phyloP scores from a whole-genome alignment of 30 jellyfish, hydroid and myxozoan species.

The Catostylus mosaicus region DNA sequence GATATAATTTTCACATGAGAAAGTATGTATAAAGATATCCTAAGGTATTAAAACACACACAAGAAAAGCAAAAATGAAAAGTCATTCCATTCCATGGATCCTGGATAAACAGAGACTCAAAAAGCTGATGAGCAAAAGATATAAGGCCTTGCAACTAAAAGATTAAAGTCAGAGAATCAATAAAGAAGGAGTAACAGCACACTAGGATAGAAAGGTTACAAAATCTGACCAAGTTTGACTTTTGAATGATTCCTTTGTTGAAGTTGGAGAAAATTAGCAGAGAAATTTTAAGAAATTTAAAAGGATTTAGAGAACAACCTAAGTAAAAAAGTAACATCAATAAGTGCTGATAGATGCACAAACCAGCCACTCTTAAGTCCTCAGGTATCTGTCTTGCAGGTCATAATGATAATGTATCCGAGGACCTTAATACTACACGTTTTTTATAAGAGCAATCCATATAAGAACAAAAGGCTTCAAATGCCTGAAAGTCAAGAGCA shows the following conservation, averaged over 20 bases:
- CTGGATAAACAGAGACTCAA: neutral
- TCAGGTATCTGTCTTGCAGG: neutral
- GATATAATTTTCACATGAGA: slow-evolving; percentile 3
- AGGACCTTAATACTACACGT: slow-evolving; percentile 12
- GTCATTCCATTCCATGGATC: neutral
- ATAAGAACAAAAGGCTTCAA: no score
- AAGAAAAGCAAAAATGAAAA: neutral
- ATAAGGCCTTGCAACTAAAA: slow-evolving; percentile 12
- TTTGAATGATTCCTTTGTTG: neutral
- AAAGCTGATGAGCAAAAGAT: slow-evolving; percentile 11
- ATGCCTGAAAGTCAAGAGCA: no score
- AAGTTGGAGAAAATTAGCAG: slow-evolving; percentile 7
- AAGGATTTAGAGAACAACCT: neutral
- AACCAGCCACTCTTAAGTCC: neutral
- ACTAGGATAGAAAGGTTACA: neutral
- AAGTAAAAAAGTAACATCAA: neutral
- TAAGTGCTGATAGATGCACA: neutral
- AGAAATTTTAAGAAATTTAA: neutral
- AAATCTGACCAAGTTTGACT: neutral
- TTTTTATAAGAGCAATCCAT: no score
- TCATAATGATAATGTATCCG: neutral
- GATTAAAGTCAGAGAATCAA: neutral
- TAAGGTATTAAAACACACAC: neutral
- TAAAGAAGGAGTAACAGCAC: slow-evolving; percentile 20
- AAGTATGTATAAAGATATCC: slow-evolving; percentile 7